Base-by-base conservation (phyloP, 2,113 vertebrate species). In the Siniperca knerii region DNA sequence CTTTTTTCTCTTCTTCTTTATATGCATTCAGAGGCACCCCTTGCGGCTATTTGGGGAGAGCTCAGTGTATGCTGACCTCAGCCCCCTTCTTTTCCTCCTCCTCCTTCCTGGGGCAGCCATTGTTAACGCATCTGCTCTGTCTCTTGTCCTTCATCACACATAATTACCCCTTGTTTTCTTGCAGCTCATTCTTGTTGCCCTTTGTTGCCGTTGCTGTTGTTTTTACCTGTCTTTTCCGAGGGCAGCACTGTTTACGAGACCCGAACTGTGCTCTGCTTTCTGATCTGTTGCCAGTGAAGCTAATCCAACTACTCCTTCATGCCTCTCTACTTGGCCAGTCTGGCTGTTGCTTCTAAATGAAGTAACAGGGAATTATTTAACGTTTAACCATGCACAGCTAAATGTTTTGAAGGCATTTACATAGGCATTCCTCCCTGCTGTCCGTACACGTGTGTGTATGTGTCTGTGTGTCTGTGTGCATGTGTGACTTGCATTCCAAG, bases 11-110 rank as follows among this genome's bases (percentile, higher is more conserved):
- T 48, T 48, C 75, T 80, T 81, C 65, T 84, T 88, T 79, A 80
- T 90, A 80, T 88, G 88, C 90, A 91, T 89, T 93, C 82, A 72
- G 82, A 91, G 83, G 86, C 86, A 70, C 75, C 79, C 85, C 93
- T 90, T 54, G 48, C 54, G 13, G 83, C 93, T 93, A 90, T 92
- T 90, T 90, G 88, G 76, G 82, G 74, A 90, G 87, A 82, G 81
- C 82, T 91, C 69, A 69, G 77, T 72, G 81, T 87, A 88, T 87
- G 84, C 83, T 95, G 94, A 95, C 94, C 94, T 93, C 92, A 92
- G 90, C 89, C 87, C 84, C 82, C 85, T 83, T 91, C 82, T 89
- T 79, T 66, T 86, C 33, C 60, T 79, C 72, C 81, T 86, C 62
- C 79, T 85, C 69, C 81, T 86, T 90, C 76, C 89, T 86, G 78